Evolutionary conservation across 2,113 vertebrate genomes (phyloP), one percentile per base, ranked within the genome.

Genomic region (Peromyscus polionotus): DNA sequence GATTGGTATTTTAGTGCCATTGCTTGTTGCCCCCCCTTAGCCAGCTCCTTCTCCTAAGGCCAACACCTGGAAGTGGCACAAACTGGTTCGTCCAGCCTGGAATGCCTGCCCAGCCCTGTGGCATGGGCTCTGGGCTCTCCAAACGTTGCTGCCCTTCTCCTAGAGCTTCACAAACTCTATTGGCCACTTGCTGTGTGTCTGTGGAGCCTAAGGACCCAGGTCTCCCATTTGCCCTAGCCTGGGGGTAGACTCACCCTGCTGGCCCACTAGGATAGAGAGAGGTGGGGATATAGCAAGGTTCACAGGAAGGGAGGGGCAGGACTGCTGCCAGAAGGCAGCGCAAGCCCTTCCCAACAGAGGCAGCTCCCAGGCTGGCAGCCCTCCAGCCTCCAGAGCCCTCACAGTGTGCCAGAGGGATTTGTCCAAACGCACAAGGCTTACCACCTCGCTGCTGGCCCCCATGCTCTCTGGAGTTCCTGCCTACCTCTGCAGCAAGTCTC

Each of bases 1-100:
- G 26, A 16, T 14, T n/a, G 48, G 19, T 87, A 57, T 81, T 95
- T 76, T 39, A 76, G 67, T 65, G 31, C 70, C 22, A 84, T 8
- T 59, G 51, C 68, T 90, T 65, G 39, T 88, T 36, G 48, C 14
- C 67, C 14, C 67, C 51, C 89, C 57, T 20, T 77, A 0, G 0
- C 63, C 70, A 87, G 68, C 87, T 68, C 84, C 92, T 75, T 93
- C 95, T 79, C 87, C 45, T 10, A 7, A 39, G 61, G 91, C 94
- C 83, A 93, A 63, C 59, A 93, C 95, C 93, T 94, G 79, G 86
- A 73, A 94, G 73, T 51, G 26, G 48, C 61, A 90, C 61, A 97
- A 96, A 97, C 94, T 96, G 94, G 90, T 96, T 96, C 84, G 65
- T 93, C 95, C 81, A 67, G 95, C 93, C 89, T n/a, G 45, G 22